Evolutionary conservation across 2,888 invertebrate species (phyloP), one percentile per base, ranked within the genome.

Genomic region (Nymphalis c-album): DNA sequence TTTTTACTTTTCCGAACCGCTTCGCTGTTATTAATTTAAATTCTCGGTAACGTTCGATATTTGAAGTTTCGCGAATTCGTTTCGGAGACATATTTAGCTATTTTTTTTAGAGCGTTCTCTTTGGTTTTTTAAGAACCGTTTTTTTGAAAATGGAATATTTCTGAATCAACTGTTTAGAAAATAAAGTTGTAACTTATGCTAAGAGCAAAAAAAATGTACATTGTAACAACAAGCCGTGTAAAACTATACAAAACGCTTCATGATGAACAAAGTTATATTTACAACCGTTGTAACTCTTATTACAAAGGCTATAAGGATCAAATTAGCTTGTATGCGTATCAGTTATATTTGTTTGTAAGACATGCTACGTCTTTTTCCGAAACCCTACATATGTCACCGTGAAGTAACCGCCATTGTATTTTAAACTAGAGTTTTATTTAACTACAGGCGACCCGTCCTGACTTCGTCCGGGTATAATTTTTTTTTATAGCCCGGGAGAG

Each of bases 21-120:
- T 48, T 55, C 57, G 63, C 51, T 63, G 64, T 67, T 64, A 53
- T 61, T 67, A 70, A 70, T 70, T 67, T 47, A 60, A 46, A 57
- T 61, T 70, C 63, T 47, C 26, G 58, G 63, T 63, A 67, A 58
- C 18, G 45, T 51, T 63, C 50, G 45, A 59, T 45, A 46, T 59
- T 45, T 59, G n/a, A 40, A 40, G 40, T 40, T n/a, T 18, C 20
- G 45, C 16, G 45, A 58, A 18, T 40, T 26, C 22, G 6, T 22
- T 17, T 13, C 16, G 5, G 1, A 26, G 20, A 53, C 17, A 53
- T 4, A 53, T 51, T 7, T 20, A 17, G 3, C n/a, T n/a, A n/a
- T n/a, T 7, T 17, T 48, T 48, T 48, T 5, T 48, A 7, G 0
- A 16, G 10, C 8, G 20, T 13, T 22, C 2, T 22, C 2, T 22